Percentiles rank a stretch among this genome's conserved stretches.
These are phyloP conservation scores for Bovichtus diacanthus DNA, from an alignment of 2,797 vertebrate species.

Conservation along the genomic window DNA sequence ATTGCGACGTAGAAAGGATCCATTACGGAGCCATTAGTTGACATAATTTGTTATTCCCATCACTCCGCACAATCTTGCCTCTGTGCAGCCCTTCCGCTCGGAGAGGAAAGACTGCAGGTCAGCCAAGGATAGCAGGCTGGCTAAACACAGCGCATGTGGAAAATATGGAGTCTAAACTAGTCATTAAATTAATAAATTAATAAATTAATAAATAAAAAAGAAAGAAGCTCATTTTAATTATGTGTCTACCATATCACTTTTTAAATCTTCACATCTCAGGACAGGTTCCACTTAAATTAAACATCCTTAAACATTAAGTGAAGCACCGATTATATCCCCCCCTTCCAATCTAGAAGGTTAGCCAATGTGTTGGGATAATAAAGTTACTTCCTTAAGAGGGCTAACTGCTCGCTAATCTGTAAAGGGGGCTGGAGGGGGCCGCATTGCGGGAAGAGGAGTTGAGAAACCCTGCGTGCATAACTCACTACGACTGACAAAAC, in stretches of 20 bases:
- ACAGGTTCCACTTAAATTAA: conserved; percentile 20
- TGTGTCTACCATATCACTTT: neutral
- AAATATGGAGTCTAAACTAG: neutral
- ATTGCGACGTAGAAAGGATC: conserved; percentile 18
- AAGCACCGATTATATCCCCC: conserved; percentile 12
- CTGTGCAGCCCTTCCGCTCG: conserved; percentile 35
- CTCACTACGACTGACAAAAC: conserved; percentile 46
- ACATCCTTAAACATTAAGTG: conserved; percentile 33
- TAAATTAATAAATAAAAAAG: too few relatives aligned
- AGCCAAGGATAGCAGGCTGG: conserved; percentile 17
- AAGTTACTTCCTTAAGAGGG: conserved; percentile 1
- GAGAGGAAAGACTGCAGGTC: conserved; percentile 26
- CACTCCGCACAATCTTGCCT: conserved; percentile 43
- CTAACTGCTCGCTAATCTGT: neutral
- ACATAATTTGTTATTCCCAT: conserved; percentile 69
- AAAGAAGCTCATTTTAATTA: neutral
- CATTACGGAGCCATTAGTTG: conserved; percentile 67
- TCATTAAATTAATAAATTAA: neutral
- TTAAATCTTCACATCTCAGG: conserved; percentile 3
- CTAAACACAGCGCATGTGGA: neutral
- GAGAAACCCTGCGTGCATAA: conserved; percentile 21
- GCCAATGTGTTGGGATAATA: neutral
- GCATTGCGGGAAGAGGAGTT: conserved; percentile 11
- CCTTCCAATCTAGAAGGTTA: conserved; percentile 1
- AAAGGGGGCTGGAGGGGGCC: neutral